Evolutionary conservation across 2,113 vertebrate genomes (phyloP).

Genomic region (Aramus guarauna): DNA sequence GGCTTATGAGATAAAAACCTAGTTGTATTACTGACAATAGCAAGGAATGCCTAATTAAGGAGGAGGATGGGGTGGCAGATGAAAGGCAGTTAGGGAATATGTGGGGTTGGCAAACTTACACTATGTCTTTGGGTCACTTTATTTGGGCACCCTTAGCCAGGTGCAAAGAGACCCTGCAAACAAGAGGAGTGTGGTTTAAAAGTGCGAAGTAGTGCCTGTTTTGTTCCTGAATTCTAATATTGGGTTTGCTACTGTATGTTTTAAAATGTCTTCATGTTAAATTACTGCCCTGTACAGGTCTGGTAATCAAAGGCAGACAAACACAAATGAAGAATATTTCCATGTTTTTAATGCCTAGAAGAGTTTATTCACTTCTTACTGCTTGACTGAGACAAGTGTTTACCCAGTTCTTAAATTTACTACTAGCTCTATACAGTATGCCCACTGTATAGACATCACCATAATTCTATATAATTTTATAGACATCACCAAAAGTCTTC

Average conservation of each 20-base stretch:
- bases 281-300: background rate
- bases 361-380: background rate
- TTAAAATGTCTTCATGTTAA: background rate
- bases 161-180: background rate
- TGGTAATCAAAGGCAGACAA: background rate
- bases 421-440: background rate
- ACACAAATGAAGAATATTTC: background rate
- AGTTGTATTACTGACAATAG: background rate
- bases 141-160: background rate
- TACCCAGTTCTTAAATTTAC: background rate
- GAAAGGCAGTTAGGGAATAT: background rate
- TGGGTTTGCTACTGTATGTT: background rate
- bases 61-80: background rate
- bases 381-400: background rate
- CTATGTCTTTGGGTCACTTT: background rate
- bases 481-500: background rate
- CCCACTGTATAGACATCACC: background rate
- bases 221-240: background rate
- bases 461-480: background rate
- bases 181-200: background rate
- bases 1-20: background rate
- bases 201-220: background rate
- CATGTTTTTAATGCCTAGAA: background rate
- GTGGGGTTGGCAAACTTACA: background rate
- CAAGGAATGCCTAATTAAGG: background rate